Evolutionary conservation across 2,797 vertebrate genomes (phyloP), one percentile per base, ranked within the genome.

Genomic region (Cyclopterus lumpus): DNA sequence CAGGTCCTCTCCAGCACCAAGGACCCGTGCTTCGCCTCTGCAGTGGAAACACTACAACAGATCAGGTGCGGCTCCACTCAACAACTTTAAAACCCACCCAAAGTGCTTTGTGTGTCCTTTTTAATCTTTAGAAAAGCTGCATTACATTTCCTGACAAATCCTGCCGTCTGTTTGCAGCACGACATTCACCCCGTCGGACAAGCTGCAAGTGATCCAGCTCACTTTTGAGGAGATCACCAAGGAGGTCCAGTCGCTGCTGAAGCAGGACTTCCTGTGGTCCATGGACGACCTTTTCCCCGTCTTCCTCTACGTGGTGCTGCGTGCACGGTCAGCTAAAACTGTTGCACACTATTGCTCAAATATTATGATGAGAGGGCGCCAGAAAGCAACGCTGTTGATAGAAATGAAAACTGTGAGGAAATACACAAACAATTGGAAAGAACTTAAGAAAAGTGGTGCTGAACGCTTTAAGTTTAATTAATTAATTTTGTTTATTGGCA

Each of bases 201-300:
- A 99, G 90, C 93, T 99, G 73, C 97, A 97, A 87, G 97, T 99
- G 81, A 99, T 99, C 92, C 97, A 99, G 89, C 94, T 97, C 85
- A 99, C 98, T 66, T 99, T 99, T 49, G 98, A 99, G 91, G 97
- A 98, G 89, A 99, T 99, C 87, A 99, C 98, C 0, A 96, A 97
- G 91, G 97, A 95, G 48, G 98, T 99, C 1, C 95, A 97, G 67
- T 89, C 95, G 0, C 94, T 96, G 53, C 95, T 98, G 75, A 96
- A 96, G 81, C 96, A 97, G 88, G 97, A 97, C 90, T 99, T 99
- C 92, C 89, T 99, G 77, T 99, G 98, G 98, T 99, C 98, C 60
- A 99, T 99, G 98, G 98, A 99, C 69, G 97, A 99, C 82, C 95
- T 99, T 32, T 99, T 99, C 91, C 98, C 98, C 0, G 97, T 99